Conservation (phyloP, 2,113 vertebrate genomes). For the Cariama cristata region DNA sequence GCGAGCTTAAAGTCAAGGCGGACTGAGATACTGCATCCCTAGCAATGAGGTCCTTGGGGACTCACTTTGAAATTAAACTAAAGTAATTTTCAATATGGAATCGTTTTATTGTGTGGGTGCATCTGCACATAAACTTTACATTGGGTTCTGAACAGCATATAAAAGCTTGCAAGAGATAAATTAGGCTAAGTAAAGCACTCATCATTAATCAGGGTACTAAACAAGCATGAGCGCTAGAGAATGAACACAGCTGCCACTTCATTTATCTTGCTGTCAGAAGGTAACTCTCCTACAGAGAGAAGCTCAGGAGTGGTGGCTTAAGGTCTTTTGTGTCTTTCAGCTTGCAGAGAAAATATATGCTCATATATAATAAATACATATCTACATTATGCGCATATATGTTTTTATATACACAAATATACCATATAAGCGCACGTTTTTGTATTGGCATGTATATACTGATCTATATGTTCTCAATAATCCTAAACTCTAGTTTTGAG, state of each 20-base stretch:
- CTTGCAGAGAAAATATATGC: background rate
- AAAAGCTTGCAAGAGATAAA: constrained; percentile 54
- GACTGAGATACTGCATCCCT: background rate
- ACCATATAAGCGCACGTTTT: background rate
- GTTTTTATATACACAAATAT: background rate
- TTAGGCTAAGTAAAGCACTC: constrained; percentile 49
- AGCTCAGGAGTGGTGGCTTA: constrained; percentile 8
- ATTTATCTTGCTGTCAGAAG: constrained; percentile 67
- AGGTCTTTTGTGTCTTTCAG: constrained; percentile 45
- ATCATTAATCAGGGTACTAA: constrained; percentile 62
- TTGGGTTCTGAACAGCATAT: constrained; percentile 5
- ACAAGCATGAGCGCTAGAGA: constrained; percentile 31
- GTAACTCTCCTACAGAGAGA: constrained; percentile 37
- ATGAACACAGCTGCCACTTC: constrained; percentile 66
- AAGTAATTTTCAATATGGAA: constrained; percentile 53
- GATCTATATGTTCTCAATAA: background rate
- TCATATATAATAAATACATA: background rate
- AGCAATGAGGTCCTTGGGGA: background rate
- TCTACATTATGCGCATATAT: background rate
- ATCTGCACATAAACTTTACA: constrained; percentile 41
- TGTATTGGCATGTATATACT: background rate
- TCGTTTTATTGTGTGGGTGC: constrained; percentile 33
- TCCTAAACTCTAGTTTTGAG: background rate
- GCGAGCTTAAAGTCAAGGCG: background rate
- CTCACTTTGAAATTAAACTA: constrained; percentile 10